phyloP scores from a whole-genome alignment of 2,888 invertebrate species.

The Brenthis daphne region DNA sequence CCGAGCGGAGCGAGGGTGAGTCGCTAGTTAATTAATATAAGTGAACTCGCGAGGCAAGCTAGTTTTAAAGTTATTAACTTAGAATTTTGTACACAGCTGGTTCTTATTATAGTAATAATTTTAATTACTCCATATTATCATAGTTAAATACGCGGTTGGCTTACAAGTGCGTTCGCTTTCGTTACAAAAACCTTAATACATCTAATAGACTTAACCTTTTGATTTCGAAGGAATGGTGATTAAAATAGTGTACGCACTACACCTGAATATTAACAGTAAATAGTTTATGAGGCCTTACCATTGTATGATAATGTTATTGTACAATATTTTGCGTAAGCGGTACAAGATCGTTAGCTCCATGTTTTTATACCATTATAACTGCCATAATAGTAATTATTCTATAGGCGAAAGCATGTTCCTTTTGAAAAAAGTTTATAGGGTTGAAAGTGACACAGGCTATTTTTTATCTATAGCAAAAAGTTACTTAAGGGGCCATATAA shows the following conservation, averaged over 20 bases:
- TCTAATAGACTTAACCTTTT: constrained; percentile 72
- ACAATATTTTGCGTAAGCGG: constrained; percentile 26
- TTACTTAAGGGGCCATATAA: too few species aligned
- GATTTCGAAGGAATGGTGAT: constrained; percentile 62
- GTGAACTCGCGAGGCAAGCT: too few species aligned
- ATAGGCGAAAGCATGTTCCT: too few species aligned
- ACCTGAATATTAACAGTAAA: constrained; percentile 47
- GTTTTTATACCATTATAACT: too few species aligned
- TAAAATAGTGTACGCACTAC: constrained; percentile 54
- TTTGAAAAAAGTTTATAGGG: too few species aligned
- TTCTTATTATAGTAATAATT: not conserved
- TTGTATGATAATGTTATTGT: constrained; percentile 42
- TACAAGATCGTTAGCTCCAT: constrained; percentile 4
- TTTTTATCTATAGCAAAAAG: too few species aligned
- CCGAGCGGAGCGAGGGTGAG: too few species aligned
- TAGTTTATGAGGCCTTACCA: constrained; percentile 39
- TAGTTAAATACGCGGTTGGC: constrained; percentile 22
- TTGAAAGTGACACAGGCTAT: too few species aligned
- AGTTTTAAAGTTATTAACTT: not conserved
- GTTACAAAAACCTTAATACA: constrained; percentile 38
- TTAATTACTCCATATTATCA: constrained; percentile 6
- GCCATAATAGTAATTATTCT: too few species aligned
- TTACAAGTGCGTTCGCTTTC: constrained; percentile 35
- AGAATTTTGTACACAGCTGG: not conserved
- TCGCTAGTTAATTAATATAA: too few species aligned